Evolutionary conservation across 2,113 vertebrate species (phyloP), one percentile per base, ranked within the genome.

Genomic region (Aspiorhynchus laticeps): DNA sequence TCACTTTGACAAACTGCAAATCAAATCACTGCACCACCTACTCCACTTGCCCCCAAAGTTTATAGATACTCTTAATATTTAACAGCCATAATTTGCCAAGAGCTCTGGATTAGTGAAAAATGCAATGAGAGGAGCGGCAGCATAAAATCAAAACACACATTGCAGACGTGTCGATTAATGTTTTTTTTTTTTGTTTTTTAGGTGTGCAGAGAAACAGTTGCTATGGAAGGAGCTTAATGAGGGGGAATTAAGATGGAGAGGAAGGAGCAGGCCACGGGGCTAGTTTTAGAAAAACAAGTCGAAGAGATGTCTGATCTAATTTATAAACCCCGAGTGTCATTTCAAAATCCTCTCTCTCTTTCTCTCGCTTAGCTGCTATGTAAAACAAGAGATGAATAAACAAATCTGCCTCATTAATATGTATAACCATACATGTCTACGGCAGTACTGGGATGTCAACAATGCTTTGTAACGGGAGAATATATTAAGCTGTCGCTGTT

Each of bases 381-480:
- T 92, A 94, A 92, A 94, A 93, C 90, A 91, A 91, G 83, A 41
- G 33, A 80, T 87, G 87, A 91, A 92, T 92, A 93, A 94, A 94
- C 91, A 90, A 90, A 90, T 89, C 83, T 75, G 90, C 82, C 5
- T 90, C 89, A 93, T 93, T 93, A 93, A 94, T 93, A 94, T 94
- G 91, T 83, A 92, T 92, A 85, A 31, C 53, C 86, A 90, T 88
- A 87, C 91, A 71, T 86, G 87, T 85, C 46, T 88, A 90, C 87
- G 88, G 91, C 90, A 88, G 89, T 82, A 89, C 80, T 84, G n/a
- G 84, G 87, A 71, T 92, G 92, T 93, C 91, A 93, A 91, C 89
- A 87, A 63, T 74, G 87, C 91, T 90, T 85, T 91, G 86, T 88
- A 88, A 88, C 87, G 92, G 92, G 43, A 65, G 88, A 90, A 90